Evolutionary conservation across 1,140 invertebrate genomes (phyloP).

Genomic region (Dinothrombium tinctorium): DNA sequence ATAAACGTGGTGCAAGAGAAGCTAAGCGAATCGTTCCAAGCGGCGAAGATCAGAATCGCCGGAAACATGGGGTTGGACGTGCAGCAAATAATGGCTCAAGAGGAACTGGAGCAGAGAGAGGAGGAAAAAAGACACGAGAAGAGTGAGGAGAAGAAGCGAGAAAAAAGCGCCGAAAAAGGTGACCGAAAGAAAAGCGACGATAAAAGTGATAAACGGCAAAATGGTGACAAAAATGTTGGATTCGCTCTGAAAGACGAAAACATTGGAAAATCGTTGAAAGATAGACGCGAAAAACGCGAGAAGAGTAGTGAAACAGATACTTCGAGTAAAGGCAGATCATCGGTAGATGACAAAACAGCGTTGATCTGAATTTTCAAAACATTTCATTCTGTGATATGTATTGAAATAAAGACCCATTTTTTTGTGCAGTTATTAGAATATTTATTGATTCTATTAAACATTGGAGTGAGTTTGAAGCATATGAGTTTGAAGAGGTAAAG

Average conservation of each 20-base stretch:
- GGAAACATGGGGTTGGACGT: slow-evolving; percentile 56
- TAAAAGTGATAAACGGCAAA: background rate
- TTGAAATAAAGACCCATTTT: too few relatives aligned
- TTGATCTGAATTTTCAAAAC: too few relatives aligned
- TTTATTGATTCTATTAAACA: too few relatives aligned
- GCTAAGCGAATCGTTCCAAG: slow-evolving; percentile 52
- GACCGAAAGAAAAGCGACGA: background rate
- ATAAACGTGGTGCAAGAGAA: slow-evolving; percentile 80
- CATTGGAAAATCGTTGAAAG: slow-evolving; percentile 6
- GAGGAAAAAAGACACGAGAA: background rate
- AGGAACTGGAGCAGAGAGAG: slow-evolving; percentile 6
- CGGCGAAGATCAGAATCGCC: slow-evolving; percentile 57
- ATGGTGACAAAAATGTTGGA: background rate
- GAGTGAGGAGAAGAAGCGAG: slow-evolving; percentile 5
- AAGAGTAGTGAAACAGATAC: background rate
- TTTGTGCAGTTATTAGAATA: too few relatives aligned
- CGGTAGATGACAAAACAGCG: too few relatives aligned
- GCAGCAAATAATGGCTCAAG: slow-evolving; percentile 26
- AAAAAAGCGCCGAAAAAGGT: slow-evolving; percentile 3
- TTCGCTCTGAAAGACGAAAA: slow-evolving; percentile 7
- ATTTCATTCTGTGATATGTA: too few relatives aligned
- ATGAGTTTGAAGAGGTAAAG: too few relatives aligned
- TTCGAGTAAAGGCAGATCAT: background rate
- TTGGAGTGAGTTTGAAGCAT: too few relatives aligned
- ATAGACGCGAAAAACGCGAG: slow-evolving; percentile 2